Evolutionary conservation across 2,888 invertebrate species (phyloP).

Genomic region (Platynereis dumerilii): DNA sequence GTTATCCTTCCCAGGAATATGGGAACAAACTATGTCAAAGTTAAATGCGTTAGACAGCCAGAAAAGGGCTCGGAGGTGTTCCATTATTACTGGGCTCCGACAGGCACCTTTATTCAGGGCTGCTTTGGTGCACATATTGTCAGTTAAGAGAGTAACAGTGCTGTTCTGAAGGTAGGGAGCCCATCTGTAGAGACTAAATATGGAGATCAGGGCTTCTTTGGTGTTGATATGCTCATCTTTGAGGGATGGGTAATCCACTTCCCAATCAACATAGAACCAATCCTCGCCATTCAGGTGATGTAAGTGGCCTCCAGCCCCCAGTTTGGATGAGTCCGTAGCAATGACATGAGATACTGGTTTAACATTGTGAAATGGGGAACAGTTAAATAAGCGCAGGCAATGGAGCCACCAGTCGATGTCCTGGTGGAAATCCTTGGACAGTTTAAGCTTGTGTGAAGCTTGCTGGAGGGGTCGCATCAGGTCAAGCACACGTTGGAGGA

Average conservation of each 20-base stretch:
- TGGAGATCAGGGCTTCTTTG: constrained; percentile 4
- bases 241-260: background rate
- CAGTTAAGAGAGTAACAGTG: background rate
- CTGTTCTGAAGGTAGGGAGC: background rate
- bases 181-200: background rate
- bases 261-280: constrained; percentile 3
- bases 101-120: constrained; percentile 18
- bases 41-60: constrained; percentile 5
- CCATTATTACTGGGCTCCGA: background rate
- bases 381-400: constrained; percentile 5
- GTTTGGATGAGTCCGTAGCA: background rate
- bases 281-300: background rate
- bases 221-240: constrained; percentile 2
- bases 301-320: background rate
- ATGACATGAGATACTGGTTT: background rate
- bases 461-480: background rate
- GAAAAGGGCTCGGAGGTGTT: background rate
- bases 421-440: background rate
- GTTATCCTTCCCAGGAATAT: constrained; percentile 1
- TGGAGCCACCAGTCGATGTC: constrained; percentile 13
- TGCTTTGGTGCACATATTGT: constrained; percentile 7
- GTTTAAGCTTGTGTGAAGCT: background rate
- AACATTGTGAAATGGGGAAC: background rate
- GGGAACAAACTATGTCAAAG: constrained; percentile 4
- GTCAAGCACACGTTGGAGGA: background rate